phyloP scores from a whole-genome alignment of 1,140 invertebrate genomes.

The Sycophaga agraensis region DNA sequence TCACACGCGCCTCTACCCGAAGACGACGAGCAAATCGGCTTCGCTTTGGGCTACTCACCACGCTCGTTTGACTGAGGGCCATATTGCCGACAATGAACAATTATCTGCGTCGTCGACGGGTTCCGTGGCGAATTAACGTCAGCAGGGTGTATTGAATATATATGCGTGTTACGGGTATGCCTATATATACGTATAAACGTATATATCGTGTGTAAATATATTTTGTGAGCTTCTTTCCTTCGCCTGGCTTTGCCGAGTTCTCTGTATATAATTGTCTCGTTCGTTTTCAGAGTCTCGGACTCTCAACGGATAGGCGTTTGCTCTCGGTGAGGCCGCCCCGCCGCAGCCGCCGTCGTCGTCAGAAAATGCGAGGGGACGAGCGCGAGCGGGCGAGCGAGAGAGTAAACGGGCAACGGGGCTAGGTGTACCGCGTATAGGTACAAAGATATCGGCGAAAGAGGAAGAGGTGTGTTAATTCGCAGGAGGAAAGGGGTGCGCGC shows the following conservation, averaged over 20 bases:
- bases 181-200: too few species aligned
- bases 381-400: neutral
- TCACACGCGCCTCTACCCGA: too few species aligned
- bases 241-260: too few species aligned
- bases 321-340: neutral
- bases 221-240: too few species aligned
- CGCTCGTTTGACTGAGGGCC: constrained; percentile 60
- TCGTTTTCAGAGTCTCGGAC: too few species aligned
- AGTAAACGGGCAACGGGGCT: too few species aligned
- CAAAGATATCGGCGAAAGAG: too few species aligned
- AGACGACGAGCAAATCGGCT: neutral
- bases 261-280: too few species aligned
- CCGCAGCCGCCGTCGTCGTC: neutral
- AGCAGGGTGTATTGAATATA: neutral
- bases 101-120: constrained; percentile 28
- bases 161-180: too few species aligned
- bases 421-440: too few species aligned
- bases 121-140: constrained; percentile 22
- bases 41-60: constrained; percentile 52
- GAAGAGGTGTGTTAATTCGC: neutral
- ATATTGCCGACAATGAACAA: constrained; percentile 36
- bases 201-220: too few species aligned
- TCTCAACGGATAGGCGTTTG: neutral
- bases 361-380: neutral
- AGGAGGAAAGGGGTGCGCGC: too few species aligned